A percentile compares a stretch with the other conserved stretches of the same genome.
Evolutionary conservation across 2,797 vertebrate species (phyloP).

Genomic region (Nyctibius grandis): DNA sequence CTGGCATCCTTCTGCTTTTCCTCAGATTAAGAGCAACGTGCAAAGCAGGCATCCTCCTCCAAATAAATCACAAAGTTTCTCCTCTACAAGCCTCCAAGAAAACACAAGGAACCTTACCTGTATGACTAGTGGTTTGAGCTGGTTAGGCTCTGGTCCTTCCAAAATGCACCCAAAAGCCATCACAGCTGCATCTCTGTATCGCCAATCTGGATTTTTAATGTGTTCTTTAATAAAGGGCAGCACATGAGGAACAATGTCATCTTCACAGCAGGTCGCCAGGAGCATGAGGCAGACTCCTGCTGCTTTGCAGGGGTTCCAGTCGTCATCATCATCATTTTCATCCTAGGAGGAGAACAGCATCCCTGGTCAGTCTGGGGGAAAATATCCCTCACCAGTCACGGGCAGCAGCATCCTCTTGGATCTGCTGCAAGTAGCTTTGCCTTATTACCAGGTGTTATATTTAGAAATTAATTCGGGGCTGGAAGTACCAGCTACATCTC

Average conservation of each 20-base stretch:
- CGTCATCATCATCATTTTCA: slow-evolving; percentile 94
- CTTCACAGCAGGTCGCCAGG: slow-evolving; percentile 95
- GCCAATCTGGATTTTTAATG: slow-evolving; percentile 93
- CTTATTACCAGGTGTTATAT: no score
- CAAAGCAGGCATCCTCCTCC: not conserved
- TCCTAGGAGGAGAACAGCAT: slow-evolving; percentile 73
- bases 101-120: slow-evolving; percentile 66
- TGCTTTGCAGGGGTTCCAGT: slow-evolving; percentile 98
- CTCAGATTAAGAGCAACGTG: not conserved
- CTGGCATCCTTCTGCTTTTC: not conserved
- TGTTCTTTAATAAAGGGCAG: slow-evolving; percentile 97
- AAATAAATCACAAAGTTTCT: not conserved
- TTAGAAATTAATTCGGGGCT: not conserved
- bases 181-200: slow-evolving; percentile 93
- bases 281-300: slow-evolving; percentile 98
- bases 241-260: slow-evolving; percentile 95
- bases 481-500: not conserved
- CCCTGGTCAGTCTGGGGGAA: not conserved
- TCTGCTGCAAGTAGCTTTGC: not conserved
- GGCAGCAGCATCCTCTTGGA: not conserved
- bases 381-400: rapidly evolving
- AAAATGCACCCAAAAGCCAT: slow-evolving; percentile 98
- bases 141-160: slow-evolving; percentile 95
- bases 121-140: slow-evolving; percentile 93
- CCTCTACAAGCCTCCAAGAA: not conserved